Evolutionary conservation across 2,888 invertebrate species (phyloP), one percentile per base, ranked within the genome.

Genomic region (Conchocele bisecta): DNA sequence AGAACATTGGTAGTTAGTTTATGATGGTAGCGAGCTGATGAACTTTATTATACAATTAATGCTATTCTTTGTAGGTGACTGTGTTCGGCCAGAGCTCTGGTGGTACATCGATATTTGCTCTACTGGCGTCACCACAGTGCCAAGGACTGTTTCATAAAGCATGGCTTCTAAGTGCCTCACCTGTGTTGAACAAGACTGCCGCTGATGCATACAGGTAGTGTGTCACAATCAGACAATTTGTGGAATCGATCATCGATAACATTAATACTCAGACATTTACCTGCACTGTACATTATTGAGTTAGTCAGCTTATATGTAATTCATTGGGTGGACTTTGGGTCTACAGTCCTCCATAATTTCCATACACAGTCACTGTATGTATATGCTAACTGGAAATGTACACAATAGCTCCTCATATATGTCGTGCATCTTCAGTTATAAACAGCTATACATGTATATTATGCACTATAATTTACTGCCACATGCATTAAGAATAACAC

Each of bases 31-130:
- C n/a, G n/a, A n/a, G n/a, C n/a, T n/a, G n/a, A n/a, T n/a, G n/a
- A n/a, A n/a, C n/a, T n/a, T n/a, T n/a, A n/a, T n/a, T n/a, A n/a
- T n/a, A n/a, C n/a, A n/a, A n/a, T n/a, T n/a, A n/a, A n/a, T n/a
- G n/a, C n/a, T n/a, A 26, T 20, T 3, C 26, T 37, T 33, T 44
- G 84, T 93, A 95, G 3, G 95, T 97, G 0, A 97, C 96, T 0
- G 88, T 97, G 37, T 93, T 97, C 83, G 97, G 96, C 0, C 96
- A 97, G 88, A 93, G 95, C 24, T 96, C 96, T 0, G 97, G 97
- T 1, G 97, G 95, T 0, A 96, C 96, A 0, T 91, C 97, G 15
- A 95, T 96, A 0, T 95, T 96, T 0, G 95, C 96, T 0, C 91
- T 97, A 41, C 93, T 94, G 86, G 91, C 94, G 76, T 89, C 92